Evolutionary conservation across 2,797 vertebrate species (phyloP).

Genomic region (Eulemur rubriventer): DNA sequence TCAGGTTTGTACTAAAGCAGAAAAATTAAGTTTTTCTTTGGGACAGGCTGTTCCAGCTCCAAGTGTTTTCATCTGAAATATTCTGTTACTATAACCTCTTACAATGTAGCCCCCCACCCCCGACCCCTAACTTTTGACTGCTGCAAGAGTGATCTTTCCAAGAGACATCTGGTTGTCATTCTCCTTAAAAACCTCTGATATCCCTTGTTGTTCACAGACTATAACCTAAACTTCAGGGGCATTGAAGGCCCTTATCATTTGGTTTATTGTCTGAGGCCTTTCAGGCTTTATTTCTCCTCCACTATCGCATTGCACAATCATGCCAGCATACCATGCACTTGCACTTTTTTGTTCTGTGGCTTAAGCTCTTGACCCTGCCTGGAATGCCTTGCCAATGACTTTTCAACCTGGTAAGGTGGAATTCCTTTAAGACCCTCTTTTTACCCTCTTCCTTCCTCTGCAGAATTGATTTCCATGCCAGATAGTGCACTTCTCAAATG

Average conservation of each 20-base stretch:
- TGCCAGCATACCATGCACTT: not conserved
- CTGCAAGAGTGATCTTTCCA: not conserved
- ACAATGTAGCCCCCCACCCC: not conserved
- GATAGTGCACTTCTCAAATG: not conserved
- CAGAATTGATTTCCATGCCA: not conserved
- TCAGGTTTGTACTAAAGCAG: not conserved
- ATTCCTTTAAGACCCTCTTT: not conserved
- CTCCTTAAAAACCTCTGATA: conserved; percentile 18
- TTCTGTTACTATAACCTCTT: not conserved
- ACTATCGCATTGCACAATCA: not conserved
- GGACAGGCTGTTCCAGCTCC: not conserved
- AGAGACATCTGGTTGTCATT: not conserved
- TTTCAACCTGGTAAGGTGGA: not conserved
- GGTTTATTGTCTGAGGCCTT: not conserved
- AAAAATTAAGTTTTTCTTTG: conserved; percentile 2
- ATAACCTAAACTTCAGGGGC: not conserved
- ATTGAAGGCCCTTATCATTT: not conserved
- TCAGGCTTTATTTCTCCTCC: not conserved
- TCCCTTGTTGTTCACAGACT: not conserved
- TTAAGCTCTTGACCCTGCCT: not conserved
- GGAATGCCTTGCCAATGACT: not conserved
- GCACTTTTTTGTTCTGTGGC: not conserved
- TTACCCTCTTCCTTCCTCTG: not conserved
- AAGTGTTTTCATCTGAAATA: not conserved
- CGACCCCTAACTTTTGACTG: not conserved